Evolutionary conservation across 2,888 invertebrate species (phyloP).

Genomic region (Eledone cirrhosa): DNA sequence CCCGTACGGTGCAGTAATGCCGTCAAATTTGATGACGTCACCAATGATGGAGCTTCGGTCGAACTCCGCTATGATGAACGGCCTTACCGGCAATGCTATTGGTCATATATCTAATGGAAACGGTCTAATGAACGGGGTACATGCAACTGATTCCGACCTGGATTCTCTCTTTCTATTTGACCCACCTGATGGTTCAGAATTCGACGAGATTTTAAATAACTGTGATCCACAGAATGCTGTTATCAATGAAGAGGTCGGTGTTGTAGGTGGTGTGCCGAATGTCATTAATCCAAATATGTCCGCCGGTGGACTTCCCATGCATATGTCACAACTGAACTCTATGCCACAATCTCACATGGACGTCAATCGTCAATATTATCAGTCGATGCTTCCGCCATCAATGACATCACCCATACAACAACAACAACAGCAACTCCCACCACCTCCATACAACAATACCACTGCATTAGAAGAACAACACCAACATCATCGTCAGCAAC

Average conservation of each 20-base stretch:
- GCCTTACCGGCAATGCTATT: not conserved
- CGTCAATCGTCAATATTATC: slow-evolving; percentile 12
- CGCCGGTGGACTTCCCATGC: not conserved
- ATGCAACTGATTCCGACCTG: not conserved
- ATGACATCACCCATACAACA: not conserved
- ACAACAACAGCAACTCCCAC: not conserved
- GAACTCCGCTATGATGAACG: not conserved
- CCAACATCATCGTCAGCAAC: not conserved
- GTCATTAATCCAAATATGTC: too few species aligned
- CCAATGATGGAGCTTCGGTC: not conserved
- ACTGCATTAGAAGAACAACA: not conserved
- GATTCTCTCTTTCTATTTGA: not conserved
- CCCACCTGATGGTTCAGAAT: slow-evolving; percentile 10
- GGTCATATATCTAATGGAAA: not conserved
- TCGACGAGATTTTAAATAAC: not conserved
- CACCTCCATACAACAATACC: too few species aligned
- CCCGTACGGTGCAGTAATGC: not conserved
- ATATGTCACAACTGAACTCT: not conserved
- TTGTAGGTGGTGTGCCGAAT: not conserved
- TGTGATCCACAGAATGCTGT: not conserved
- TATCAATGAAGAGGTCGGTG: not conserved
- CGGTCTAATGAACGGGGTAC: not conserved
- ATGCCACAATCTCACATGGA: not conserved
- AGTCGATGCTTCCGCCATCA: not conserved
- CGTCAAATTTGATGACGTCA: not conserved